Evolutionary conservation across 1,140 invertebrate genomes (phyloP), one percentile per base, ranked within the genome.

Genomic region (Aphaenogaster ashmeadi): DNA sequence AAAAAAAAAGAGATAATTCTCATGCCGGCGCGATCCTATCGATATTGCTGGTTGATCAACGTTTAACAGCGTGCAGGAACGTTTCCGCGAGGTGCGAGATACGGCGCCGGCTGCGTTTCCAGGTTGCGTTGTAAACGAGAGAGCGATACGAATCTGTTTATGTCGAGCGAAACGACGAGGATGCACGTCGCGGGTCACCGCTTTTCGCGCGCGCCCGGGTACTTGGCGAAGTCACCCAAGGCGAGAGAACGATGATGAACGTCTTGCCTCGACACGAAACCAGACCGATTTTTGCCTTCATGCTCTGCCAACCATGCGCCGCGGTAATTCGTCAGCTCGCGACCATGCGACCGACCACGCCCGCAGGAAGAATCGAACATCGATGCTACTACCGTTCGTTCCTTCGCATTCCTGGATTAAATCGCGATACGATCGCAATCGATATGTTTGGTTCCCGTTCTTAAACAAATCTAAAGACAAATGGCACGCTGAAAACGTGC

Each of bases 181-280:
- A 74, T 62, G 75, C 33, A 67, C 62, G 88, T 90, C 77, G 89
- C 84, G 89, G 89, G 88, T 90, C 88, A 89, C 56, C 89, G 89
- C 77, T 69, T 90, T 83, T 80, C 83, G 38, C 83, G 62, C 79
- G 86, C 44, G 66, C 67, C 21, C 72, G 33, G 27, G 15, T 36
- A 18, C 58, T n/a, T 1, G 52, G 54, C 62, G 47, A 83, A 89
- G 74, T 87, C 89, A 87, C 88, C 89, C 47, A 74, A 89, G 89
- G 89, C 89, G 88, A 83, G 75, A 47, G 69, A 62, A 89, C 89
- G 88, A 90, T 89, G 89, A 90, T 90, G 88, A 83, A 90, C 77
- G 89, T 44, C 75, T 90, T 84, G 88, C 72, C 36, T 66, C 88
- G 77, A 87, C 89, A 60, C 54, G 80, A 84, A 85, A 77, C 75